Evolutionary conservation across 64 coral and sea anemone genomes (phyloP), one percentile per base, ranked within the genome.

Genomic region (Pocillopora damicornis): DNA sequence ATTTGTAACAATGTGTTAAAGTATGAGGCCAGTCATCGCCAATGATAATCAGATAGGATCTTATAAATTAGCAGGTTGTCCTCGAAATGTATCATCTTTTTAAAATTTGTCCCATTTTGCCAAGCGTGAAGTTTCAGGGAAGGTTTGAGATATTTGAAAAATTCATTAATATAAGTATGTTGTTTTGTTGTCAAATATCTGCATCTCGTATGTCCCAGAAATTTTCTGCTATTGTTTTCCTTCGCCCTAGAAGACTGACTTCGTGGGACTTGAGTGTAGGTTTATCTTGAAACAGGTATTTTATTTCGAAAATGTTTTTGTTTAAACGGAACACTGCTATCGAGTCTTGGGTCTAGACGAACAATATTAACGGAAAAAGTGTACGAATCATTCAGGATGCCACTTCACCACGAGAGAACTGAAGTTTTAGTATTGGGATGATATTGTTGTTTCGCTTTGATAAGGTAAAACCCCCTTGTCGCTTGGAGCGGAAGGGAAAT

Each of bases 321-420:
- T 83, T 63, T 67, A 83, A 83, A 83, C 35, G 66, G 65, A 83
- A 35, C 61, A 51, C 66, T 67, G 35, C 15, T 83, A 65, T 37
- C 61, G 35, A 63, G 26, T 83, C 62, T 42, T 16, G 45, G 58
- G 65, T 57, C 64, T 73, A 72, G 81, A 85, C 61, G 72, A 85
- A 22, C 38, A 72, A 85, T 73, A 85, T 85, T 72, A 85, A 58
- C 81, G 63, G 81, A 73, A 83, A 79, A 83, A 83, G 80, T 63
- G 36, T 22, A 26, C 11, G 38, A 72, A 73, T 42, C 45, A 38
- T 25, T 72, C 81, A 85, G 81, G 81, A 85, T 85, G 65, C 58
- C 63, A 22, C 37, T 85, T 26, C 57, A 17, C 65, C 81, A 73
- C 64, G 57, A 58, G 65, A 17, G 36, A 72, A 85, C 18, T 56